Base-by-base conservation (phyloP, 2,797 vertebrate genomes). In the Acomys russatus region DNA sequence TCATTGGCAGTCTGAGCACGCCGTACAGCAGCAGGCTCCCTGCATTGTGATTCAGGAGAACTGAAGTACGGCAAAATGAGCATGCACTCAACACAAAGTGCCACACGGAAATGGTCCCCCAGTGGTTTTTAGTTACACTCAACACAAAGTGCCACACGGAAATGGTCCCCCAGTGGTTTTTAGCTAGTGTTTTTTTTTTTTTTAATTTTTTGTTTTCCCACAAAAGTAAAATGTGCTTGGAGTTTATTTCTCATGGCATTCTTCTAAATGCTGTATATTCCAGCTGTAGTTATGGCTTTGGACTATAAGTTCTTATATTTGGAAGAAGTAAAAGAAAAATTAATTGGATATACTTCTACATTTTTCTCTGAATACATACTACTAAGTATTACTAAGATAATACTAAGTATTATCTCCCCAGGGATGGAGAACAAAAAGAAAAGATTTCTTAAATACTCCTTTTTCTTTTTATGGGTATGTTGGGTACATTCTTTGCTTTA, bases 271-370 rank as follows among this genome's bases (percentile, higher is more conserved):
- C 44, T 44, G 44, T 44, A 44, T 44, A 44, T 44, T 44, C 44
- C 44, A 44, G 44, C 7, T 61, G 22, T 10, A 93, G 17, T 49
- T 91, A 78, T 82, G 61, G 17, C 79, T 64, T 83, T 78, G 20
- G 54, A 89, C 44, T 44, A 44, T 44, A 44, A 44, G 44, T 44
- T 44, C 44, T 87, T 86, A 71, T 64, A 33, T 92, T 95, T 88
- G 38, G 49, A 83, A 88, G 87, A 91, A 88, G 9, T 66, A 84
- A 84, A 96, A 64, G 8, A 89, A 87, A 95, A 92, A 49, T 86
- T 51, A 93, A 84, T 84, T 22, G 79, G 92, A 85, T 9, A 84
- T 30, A 68, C 83, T 74, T 73, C 56, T 64, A 84, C n/a, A 76
- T 89, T 88, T 88, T 74, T 30, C 44, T 44, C 44, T 44, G 44